Conservation (phyloP, 2,888 invertebrate genomes). For the Thymelicus lineola region DNA sequence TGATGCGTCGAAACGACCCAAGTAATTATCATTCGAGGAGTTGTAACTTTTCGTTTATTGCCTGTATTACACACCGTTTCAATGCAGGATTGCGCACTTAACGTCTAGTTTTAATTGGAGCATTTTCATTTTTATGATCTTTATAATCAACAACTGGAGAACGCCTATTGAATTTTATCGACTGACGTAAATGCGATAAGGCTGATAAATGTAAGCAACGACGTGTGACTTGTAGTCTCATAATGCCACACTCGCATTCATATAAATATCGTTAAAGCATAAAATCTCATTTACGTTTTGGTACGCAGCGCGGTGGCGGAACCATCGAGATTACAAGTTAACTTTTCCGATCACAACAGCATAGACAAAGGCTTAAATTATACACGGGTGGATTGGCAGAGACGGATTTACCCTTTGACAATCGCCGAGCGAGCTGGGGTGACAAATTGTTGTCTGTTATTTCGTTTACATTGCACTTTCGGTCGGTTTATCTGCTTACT, state of each 20-base stretch:
- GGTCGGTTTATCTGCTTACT: conserved; percentile 38
- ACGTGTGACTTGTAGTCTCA: conserved; percentile 11
- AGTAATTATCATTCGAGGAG: conserved; percentile 65
- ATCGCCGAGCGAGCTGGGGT: conserved; percentile 62
- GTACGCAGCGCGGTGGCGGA: conserved; percentile 48
- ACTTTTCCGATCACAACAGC: conserved; percentile 82
- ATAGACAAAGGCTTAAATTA: conserved; percentile 81
- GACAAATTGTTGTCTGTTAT: conserved; percentile 74
- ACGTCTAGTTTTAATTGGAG: conserved; percentile 72
- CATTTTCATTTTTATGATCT: conserved; percentile 66
- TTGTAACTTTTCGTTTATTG: conserved; percentile 70
- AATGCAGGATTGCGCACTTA: conserved; percentile 60
- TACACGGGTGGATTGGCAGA: conserved; percentile 72
- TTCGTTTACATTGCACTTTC: conserved; percentile 46
- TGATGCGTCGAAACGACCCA: conserved; percentile 62
- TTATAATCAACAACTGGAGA: conserved; percentile 66
- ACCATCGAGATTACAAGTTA: conserved; percentile 80
- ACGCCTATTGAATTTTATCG: conserved; percentile 55
- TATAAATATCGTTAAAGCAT: conserved; percentile 2
- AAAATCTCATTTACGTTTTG: conserved; percentile 26
- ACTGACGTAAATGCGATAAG: conserved; percentile 16
- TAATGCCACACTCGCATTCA: conserved; percentile 12
- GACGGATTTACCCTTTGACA: conserved; percentile 70
- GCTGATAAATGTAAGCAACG: conserved; percentile 39
- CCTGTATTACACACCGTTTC: conserved; percentile 62